Evolutionary conservation across 2,888 invertebrate species (phyloP).

Genomic region (Lumbricus terrestris): DNA sequence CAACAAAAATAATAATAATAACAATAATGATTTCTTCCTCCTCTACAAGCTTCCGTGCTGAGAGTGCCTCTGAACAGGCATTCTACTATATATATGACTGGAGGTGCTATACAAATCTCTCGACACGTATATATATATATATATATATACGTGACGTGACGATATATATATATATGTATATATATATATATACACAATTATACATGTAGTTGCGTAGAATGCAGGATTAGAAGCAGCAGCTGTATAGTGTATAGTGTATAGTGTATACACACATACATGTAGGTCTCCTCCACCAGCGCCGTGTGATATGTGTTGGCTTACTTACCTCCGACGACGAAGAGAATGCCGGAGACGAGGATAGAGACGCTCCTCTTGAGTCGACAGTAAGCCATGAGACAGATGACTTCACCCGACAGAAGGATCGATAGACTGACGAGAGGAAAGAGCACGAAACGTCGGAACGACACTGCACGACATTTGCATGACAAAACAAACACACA

Average conservation of each 20-base stretch:
- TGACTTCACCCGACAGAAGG: conserved; percentile 54
- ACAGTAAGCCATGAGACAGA: conserved; percentile 57
- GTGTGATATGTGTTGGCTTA: not conserved
- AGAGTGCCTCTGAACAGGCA: no score
- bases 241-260: no score
- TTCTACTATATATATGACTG: no score
- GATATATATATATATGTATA: not conserved
- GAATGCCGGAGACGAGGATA: conserved; percentile 57
- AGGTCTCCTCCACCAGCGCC: no score
- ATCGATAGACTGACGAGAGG: conserved; percentile 56
- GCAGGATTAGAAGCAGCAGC: not conserved
- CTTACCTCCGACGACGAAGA: conserved; percentile 58
- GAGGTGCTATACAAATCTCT: no score
- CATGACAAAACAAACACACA: not conserved
- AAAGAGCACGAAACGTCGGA: conserved; percentile 55
- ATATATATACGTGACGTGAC: no score
- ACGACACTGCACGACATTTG: conserved; percentile 56
- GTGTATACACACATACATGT: not conserved
- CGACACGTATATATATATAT: no score
- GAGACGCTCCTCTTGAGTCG: conserved; percentile 54
- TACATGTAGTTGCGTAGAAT: not conserved
- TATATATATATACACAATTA: not conserved
- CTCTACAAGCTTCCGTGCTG: no score
- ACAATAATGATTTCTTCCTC: no score
- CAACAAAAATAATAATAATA: no score